Evolutionary conservation across 2,113 vertebrate genomes (phyloP), one percentile per base, ranked within the genome.

Genomic region (Neopipo cinnamomea): DNA sequence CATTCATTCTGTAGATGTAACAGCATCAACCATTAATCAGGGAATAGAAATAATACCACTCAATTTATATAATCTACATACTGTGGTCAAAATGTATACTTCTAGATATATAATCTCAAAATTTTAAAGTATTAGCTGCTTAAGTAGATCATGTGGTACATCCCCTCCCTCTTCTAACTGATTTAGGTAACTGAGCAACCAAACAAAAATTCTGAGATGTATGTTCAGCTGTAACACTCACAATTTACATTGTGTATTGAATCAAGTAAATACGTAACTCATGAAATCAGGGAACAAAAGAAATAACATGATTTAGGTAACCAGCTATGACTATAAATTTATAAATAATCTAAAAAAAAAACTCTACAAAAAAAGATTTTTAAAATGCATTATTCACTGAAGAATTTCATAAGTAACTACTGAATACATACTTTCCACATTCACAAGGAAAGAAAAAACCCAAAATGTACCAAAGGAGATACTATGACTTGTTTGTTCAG

Each of bases 181-280:
- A 97, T 93, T 94, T 95, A 94, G 65, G 68, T 95, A 94, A 92
- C 93, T 95, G 95, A 97, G 94, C 85, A 94, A 97, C 90, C 56
- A 87, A 91, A 95, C 90, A 97, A 94, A 96, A 96, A 97, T 82
- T 94, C 65, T 71, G 84, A 94, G 74, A 91, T 70, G 90, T 78
- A 83, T 66, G 53, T 95, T 97, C 94, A 93, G 81, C 91, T 89
- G 74, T 73, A 95, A 85, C 2, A 0, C 65, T 94, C 50, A 78
- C 91, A 94, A 91, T 95, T 95, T 95, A 77, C 86, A 91, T 46
- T 92, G 85, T 88, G 75, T 88, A 94, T 87, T 67, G 89, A 91
- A 95, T 96, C 84, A 78, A 87, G 80, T 67, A 88, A 95, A 80
- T 95, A 89, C 8, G 42, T 66, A 89, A 95, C 59, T 86, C 87